Evolutionary conservation across 2,113 vertebrate species (phyloP).

Genomic region (Gasterosteus nipponicus): DNA sequence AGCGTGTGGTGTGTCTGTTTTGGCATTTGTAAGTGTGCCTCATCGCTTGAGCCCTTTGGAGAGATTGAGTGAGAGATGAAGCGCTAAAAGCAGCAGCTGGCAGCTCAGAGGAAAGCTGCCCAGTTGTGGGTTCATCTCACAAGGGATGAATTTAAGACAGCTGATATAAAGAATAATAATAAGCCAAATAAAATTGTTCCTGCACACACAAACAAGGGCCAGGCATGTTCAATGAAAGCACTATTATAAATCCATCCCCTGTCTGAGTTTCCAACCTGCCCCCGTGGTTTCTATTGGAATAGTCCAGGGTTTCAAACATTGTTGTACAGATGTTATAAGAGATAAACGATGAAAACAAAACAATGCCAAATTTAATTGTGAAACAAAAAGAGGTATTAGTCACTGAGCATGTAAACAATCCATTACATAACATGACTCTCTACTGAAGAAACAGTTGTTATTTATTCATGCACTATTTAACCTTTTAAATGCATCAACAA

Average conservation of each 20-base stretch:
- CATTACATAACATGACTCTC: background rate
- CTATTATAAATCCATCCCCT: background rate
- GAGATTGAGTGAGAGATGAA: constrained; percentile 44
- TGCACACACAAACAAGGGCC: constrained; percentile 7
- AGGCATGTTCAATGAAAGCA: constrained; percentile 15
- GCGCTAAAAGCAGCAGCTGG: constrained; percentile 35
- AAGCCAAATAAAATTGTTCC: background rate
- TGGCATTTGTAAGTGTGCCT: constrained; percentile 53
- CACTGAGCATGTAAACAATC: background rate
- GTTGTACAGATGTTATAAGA: constrained; percentile 10
- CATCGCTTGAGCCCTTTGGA: constrained; percentile 36
- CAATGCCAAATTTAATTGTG: background rate
- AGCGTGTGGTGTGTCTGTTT: constrained; percentile 36
- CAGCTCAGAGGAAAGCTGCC: constrained; percentile 33
- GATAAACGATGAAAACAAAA: constrained; percentile 6
- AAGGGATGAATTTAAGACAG: constrained; percentile 41
- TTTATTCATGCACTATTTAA: background rate
- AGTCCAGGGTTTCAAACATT: background rate
- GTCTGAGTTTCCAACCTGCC: background rate
- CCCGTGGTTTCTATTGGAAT: background rate
- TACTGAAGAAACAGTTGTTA: background rate
- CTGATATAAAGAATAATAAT: constrained; percentile 38
- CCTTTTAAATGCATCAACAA: background rate
- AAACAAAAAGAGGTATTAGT: background rate
- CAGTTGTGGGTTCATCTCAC: constrained; percentile 37